Evolutionary conservation across 2,113 vertebrate species (phyloP), one percentile per base, ranked within the genome.

Genomic region (Ursus arctos): DNA sequence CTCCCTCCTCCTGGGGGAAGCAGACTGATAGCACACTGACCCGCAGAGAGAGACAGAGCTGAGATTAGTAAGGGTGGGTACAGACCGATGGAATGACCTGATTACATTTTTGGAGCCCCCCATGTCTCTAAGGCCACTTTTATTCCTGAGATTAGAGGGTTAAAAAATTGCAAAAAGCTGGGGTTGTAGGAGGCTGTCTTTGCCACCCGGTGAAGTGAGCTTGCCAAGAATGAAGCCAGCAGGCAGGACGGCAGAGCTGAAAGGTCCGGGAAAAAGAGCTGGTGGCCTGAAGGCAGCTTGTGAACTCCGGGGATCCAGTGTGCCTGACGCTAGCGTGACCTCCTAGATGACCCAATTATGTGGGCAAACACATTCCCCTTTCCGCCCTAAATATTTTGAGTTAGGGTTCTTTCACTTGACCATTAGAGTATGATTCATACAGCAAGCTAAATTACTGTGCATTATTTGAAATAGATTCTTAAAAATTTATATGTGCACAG

Each of bases 341-440:
- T 89, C 88, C 85, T 77, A 51, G 40, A 11, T 26, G 19, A 49
- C 19, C 40, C 14, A n/a, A 10, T 59, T 31, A n/a, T 16, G 6
- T 4, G 8, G 72, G 15, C 83, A 67, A 71, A 40, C 31, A 71
- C 83, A 12, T 86, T 71, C 36, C 33, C 6, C 7, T 14, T 79
- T 96, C 55, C 18, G 13, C 3, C 88, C 53, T 74, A 63, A 79
- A 65, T 67, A 55, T 86, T 96, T 86, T 96, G 28, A 84, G 9
- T 95, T 74, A 84, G 24, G 10, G 2, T 81, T 96, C 40, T 90
- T 95, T 92, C 28, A 36, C 21, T 33, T 43, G 76, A 83, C 24
- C 22, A 33, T 31, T 49, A 14, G 4, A 76, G 31, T 80, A 88
- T 93, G 87, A 61, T 61, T 53, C 18, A 10, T 15, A 57, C 1